Conservation (phyloP, 2,113 vertebrate genomes). For the Clinocottus analis region DNA sequence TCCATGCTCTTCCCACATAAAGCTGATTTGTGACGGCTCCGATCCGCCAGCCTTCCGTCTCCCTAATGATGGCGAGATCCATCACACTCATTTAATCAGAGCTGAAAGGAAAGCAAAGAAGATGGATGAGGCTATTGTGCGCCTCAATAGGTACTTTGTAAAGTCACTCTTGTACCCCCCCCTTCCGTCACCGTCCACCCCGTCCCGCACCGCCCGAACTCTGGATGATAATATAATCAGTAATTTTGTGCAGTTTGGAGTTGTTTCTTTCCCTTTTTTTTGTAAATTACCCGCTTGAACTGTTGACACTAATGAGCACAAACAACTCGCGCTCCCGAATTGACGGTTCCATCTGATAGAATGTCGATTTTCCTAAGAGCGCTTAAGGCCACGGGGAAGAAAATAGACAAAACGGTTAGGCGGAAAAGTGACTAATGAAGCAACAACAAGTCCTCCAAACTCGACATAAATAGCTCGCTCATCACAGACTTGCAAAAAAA, state of each 20-base stretch:
- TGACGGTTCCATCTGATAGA: constrained; percentile 21
- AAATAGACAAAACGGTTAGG: background rate
- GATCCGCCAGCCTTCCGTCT: constrained; percentile 69
- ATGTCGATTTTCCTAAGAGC: constrained; percentile 2
- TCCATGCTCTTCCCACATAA: constrained; percentile 73
- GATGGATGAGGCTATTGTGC: constrained; percentile 71
- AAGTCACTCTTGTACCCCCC: constrained; percentile 50
- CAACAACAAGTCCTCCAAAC: background rate
- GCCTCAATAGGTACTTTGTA: constrained; percentile 68
- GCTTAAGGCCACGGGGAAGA: background rate
- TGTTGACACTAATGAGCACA: constrained; percentile 37
- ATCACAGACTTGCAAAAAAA: background rate
- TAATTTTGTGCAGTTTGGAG: constrained; percentile 30
- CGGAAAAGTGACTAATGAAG: constrained; percentile 14
- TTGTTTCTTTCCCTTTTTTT: background rate
- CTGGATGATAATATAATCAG: constrained; percentile 48
- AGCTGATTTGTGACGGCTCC: constrained; percentile 78
- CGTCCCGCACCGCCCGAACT: constrained; percentile 32
- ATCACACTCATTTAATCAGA: constrained; percentile 80
- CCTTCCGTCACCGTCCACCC: too few species aligned
- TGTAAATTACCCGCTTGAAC: constrained; percentile 20
- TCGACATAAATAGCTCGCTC: background rate
- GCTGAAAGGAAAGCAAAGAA: constrained; percentile 77
- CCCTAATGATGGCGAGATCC: constrained; percentile 76
- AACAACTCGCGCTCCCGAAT: constrained; percentile 18